A percentile compares a stretch with the other conserved stretches of the same genome.
These are phyloP conservation scores for Amorpha juglandis DNA, from an alignment of 2,888 invertebrate species.

Conservation along the genomic window DNA sequence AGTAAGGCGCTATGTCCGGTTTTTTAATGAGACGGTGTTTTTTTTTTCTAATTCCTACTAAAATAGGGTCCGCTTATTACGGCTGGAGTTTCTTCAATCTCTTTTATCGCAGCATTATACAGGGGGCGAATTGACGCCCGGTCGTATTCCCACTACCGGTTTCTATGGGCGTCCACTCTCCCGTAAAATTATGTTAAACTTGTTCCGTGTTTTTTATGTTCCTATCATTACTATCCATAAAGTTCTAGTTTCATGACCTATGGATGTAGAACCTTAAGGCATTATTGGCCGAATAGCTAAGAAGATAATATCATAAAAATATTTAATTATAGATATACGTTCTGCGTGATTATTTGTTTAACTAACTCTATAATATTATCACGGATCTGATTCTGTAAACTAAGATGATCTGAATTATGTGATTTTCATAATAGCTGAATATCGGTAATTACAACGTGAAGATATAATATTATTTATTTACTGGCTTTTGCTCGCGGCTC, in stretches of 20 bases:
- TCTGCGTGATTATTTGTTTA: too few relatives aligned
- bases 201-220: slow-evolving; percentile 61
- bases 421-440: background rate
- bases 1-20: background rate
- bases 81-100: slow-evolving; percentile 78
- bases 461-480: too few relatives aligned
- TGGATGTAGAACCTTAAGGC: background rate
- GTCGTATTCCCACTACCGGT: slow-evolving; percentile 61
- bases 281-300: background rate
- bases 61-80: slow-evolving; percentile 69
- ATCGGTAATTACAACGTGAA: background rate
- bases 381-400: background rate
- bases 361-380: background rate
- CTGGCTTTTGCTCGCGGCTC: too few relatives aligned
- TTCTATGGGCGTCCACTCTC: slow-evolving; percentile 66
- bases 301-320: background rate
- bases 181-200: slow-evolving; percentile 80
- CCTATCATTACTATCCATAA: slow-evolving; percentile 58
- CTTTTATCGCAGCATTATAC: slow-evolving; percentile 78
- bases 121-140: slow-evolving; percentile 68
- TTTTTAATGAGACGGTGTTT: slow-evolving; percentile 52
- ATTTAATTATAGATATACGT: background rate
- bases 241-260: slow-evolving; percentile 38
- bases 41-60: slow-evolving; percentile 55
- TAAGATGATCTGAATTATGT: too few relatives aligned